These are phyloP conservation scores for Oscheius sp. DNA, from an alignment of 2,888 invertebrate species.

Conservation along the genomic window DNA sequence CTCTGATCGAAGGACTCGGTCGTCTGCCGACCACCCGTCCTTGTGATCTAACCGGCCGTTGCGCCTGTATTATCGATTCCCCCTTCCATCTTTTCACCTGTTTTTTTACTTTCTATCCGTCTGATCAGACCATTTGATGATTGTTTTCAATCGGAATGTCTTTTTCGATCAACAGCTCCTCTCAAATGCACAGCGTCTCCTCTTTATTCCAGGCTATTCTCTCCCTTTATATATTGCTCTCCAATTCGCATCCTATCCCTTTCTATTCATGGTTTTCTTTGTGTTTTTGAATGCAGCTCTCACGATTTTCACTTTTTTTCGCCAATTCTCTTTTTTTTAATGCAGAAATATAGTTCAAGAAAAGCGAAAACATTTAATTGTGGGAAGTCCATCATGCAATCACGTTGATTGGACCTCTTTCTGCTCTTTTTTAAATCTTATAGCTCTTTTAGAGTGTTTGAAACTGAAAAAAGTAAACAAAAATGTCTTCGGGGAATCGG, in stretches of 20 bases:
- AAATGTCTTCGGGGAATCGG: too few relatives aligned
- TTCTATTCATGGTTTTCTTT: background rate
- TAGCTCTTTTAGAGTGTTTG: too few relatives aligned
- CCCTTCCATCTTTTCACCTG: background rate
- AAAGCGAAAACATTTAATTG: too few relatives aligned
- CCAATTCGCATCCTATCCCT: background rate
- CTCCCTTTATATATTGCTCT: background rate
- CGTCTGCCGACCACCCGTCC: background rate
- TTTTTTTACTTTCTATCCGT: background rate
- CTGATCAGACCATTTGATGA: too few relatives aligned
- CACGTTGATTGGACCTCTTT: background rate
- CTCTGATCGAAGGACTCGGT: too few relatives aligned
- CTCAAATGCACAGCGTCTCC: background rate
- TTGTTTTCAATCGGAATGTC: too few relatives aligned
- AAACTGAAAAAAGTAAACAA: too few relatives aligned
- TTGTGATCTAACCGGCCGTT: background rate
- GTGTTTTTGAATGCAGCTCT: too few relatives aligned
- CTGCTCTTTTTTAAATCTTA: background rate
- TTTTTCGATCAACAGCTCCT: too few relatives aligned
- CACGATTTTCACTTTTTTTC: too few relatives aligned
- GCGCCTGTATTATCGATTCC: slow-evolving; percentile 6
- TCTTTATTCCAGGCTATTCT: background rate
- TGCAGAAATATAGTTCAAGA: too few relatives aligned
- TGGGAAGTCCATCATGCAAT: background rate
- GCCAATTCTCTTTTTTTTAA: too few relatives aligned